A percentile compares a stretch with the other conserved stretches of the same genome.
Conservation (phyloP, 2,797 vertebrate species). For the Orientallactaga sibirica region DNA sequence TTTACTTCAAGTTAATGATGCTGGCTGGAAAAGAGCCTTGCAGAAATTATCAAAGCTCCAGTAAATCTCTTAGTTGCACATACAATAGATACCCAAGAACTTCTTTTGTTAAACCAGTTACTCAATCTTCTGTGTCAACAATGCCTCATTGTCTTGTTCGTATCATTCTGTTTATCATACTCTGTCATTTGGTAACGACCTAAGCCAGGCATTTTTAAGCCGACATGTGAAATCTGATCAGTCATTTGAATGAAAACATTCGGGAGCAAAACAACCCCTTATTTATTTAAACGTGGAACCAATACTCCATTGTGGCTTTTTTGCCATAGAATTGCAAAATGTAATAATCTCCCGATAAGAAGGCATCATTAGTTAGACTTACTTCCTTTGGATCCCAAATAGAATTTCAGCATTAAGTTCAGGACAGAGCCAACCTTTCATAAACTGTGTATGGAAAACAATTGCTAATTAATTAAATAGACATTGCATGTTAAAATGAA, state of each 20-base stretch:
- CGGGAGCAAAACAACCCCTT: conserved; percentile 75
- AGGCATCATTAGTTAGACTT: conserved; percentile 61
- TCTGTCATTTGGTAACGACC: conserved; percentile 85
- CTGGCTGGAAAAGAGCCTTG: conserved; percentile 86
- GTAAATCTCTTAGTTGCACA: conserved; percentile 87
- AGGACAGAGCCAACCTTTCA: background rate
- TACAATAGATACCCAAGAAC: conserved; percentile 85
- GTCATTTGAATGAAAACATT: conserved; percentile 84
- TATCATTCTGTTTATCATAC: conserved; percentile 85
- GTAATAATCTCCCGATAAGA: conserved; percentile 79
- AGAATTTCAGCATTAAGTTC: conserved; percentile 38
- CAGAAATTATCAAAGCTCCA: conserved; percentile 88
- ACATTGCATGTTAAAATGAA: conserved; percentile 70
- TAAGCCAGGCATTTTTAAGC: conserved; percentile 84
- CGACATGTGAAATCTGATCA: conserved; percentile 82
- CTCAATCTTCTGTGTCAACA: conserved; percentile 88
- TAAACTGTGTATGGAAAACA: conserved; percentile 63
- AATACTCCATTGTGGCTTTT: conserved; percentile 68
- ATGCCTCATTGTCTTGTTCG: conserved; percentile 86
- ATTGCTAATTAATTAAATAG: conserved; percentile 75
- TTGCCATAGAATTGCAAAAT: conserved; percentile 75
- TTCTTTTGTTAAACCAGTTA: conserved; percentile 86
- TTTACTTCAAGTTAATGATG: conserved; percentile 89
- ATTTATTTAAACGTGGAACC: conserved; percentile 83
- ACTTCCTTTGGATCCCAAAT: background rate